Evolutionary conservation across 1,140 invertebrate genomes (phyloP), one percentile per base, ranked within the genome.

Genomic region (Oryzaephilus surinamensis): DNA sequence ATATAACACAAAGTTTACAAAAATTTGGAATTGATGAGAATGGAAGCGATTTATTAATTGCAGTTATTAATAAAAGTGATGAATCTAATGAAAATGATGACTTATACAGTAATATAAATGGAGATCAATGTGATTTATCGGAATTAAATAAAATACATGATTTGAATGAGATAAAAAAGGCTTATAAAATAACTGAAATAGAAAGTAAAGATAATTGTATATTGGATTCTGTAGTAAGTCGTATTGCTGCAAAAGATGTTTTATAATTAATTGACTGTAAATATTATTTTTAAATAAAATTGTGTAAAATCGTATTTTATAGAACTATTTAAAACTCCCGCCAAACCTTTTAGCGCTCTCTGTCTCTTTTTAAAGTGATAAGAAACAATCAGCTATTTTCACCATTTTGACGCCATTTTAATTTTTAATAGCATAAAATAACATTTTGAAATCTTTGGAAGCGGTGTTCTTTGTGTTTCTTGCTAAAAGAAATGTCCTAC

Each of bases 1-100:
- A 81, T 50, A 81, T 81, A 40, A 67, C 70, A 2, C 69, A 73
- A 46, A 77, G 79, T 34, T 59, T 84, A 26, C 61, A 55, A 13
- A 74, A 66, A 38, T 82, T 82, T 64, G 76, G 78, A 8, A 67
- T 77, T 30, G 61, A 67, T 30, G 72, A 76, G 18, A 57, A 51
- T 6, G 71, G 74, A 16, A 61, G 53, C 5, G 66, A 68, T 38
- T 52, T 81, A 31, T 45, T 82, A 13, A 52, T 80, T 17, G 70
- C 67, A 37, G 50, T 72, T n/a, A 52, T 81, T 39, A 48, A 65
- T 17, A 58, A 64, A 23, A 29, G 64, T n/a, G 51, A 68, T 44
- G 46, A 64, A 15, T n/a, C n/a, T n/a, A n/a, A n/a, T n/a, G n/a
- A n/a, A n/a, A 52, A 65, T 18, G 39, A 73, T 24, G 53, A 64